These are phyloP conservation scores for Ligdia adustata DNA, from an alignment of 2,888 invertebrate species.

Conservation along the genomic window DNA sequence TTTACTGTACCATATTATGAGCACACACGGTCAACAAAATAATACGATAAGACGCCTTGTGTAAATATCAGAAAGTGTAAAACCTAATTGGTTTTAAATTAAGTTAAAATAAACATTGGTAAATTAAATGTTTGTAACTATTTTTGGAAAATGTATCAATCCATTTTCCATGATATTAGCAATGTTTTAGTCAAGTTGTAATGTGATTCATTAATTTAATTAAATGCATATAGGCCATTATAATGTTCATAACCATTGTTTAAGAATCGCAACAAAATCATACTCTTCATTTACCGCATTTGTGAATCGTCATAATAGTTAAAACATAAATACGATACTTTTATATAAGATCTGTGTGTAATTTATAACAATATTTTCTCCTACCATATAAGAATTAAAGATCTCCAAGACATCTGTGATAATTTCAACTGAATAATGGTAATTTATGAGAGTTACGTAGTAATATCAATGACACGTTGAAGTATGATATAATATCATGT, in stretches of 20 bases:
- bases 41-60: too few species aligned
- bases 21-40: too few species aligned
- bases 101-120: too few species aligned
- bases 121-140: too few species aligned
- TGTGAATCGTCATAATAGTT: conserved; percentile 50
- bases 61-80: too few species aligned
- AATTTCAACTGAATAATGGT: conserved; percentile 76
- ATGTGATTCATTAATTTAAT: conserved; percentile 15
- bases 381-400: conserved; percentile 78
- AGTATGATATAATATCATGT: conserved; percentile 33
- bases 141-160: too few species aligned
- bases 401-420: conserved; percentile 83
- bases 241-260: conserved; percentile 14
- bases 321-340: conserved; percentile 49
- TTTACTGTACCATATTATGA: too few species aligned
- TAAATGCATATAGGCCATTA: conserved; percentile 8
- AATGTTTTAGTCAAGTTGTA: conserved; percentile 8
- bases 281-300: conserved; percentile 27
- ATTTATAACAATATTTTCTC: conserved; percentile 61
- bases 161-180: not conserved
- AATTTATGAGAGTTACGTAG: conserved; percentile 77
- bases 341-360: conserved; percentile 48
- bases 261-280: conserved; percentile 19
- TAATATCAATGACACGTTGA: conserved; percentile 45
- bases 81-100: too few species aligned